Percentiles rank a stretch among this genome's conserved stretches.
Conservation (phyloP, 2,888 invertebrate genomes). For the Phytoseiulus persimilis region DNA sequence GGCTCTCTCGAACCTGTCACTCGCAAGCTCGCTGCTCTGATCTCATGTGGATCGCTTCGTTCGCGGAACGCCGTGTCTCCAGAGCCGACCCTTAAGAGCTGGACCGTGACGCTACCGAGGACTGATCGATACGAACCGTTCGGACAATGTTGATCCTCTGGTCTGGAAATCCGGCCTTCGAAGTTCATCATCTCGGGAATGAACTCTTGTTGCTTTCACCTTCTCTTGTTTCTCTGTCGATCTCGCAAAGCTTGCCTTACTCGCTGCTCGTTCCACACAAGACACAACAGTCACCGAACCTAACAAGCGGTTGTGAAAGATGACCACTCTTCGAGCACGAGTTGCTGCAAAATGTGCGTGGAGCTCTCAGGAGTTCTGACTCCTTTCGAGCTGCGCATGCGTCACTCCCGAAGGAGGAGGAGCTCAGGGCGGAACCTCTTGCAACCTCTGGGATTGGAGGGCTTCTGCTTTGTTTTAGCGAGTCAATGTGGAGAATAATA, state of each 20-base stretch:
- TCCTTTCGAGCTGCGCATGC: neutral
- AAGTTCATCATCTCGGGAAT: neutral
- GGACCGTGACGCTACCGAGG: neutral
- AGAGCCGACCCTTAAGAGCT: no score
- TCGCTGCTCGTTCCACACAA: neutral
- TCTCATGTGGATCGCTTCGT: no score
- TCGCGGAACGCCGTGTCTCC: no score
- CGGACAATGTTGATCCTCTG: neutral
- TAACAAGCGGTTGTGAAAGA: neutral
- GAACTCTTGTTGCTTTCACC: no score
- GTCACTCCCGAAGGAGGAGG: neutral
- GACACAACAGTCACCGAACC: neutral
- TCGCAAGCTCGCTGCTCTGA: no score
- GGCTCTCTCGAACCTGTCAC: no score
- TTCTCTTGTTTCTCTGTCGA: no score
- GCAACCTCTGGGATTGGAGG: neutral
- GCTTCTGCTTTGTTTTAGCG: slow-evolving; percentile 5
- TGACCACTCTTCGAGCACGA: neutral
- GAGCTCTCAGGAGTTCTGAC: neutral
- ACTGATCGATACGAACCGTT: neutral
- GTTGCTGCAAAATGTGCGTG: neutral
- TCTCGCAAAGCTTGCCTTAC: neutral
- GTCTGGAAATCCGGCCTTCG: neutral
- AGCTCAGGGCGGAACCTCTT: slow-evolving; percentile 5
- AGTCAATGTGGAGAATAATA: neutral